phyloP scores from a whole-genome alignment of 2,113 vertebrate species.

The Penelope pileata region DNA sequence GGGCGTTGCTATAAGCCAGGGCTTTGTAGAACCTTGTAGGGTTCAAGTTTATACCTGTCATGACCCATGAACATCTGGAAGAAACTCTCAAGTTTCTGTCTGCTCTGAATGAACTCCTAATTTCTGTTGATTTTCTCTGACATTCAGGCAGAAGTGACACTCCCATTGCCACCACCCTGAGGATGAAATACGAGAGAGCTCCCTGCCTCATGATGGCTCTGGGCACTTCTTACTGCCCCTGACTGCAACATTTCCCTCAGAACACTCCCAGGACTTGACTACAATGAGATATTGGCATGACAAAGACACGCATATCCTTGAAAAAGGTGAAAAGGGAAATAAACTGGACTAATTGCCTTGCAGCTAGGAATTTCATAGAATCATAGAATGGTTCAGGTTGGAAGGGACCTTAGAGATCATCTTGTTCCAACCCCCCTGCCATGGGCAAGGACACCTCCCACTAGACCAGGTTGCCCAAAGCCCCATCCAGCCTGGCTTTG shows the following conservation, averaged over 20 bases:
- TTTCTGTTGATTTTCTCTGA: not conserved
- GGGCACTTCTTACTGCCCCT: not conserved
- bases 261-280: not conserved
- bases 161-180: not conserved
- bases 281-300: not conserved
- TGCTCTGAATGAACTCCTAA: not conserved
- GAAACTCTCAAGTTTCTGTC: not conserved
- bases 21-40: too few relatives aligned
- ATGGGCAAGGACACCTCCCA: too few relatives aligned
- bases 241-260: not conserved
- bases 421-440: too few relatives aligned
- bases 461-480: too few relatives aligned
- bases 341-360: not conserved
- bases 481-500: too few relatives aligned
- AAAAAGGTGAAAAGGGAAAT: not conserved
- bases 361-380: conserved; percentile 37
- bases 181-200: not conserved
- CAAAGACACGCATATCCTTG: not conserved
- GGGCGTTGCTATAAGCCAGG: too few relatives aligned
- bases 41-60: not conserved
- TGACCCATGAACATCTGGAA: not conserved
- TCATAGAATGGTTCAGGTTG: too few relatives aligned
- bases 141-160: not conserved
- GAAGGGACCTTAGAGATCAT: too few relatives aligned
- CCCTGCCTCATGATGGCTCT: not conserved